Evolutionary conservation across 2,113 vertebrate species (phyloP), one percentile per base, ranked within the genome.

Genomic region (Nannobrachium achirus): DNA sequence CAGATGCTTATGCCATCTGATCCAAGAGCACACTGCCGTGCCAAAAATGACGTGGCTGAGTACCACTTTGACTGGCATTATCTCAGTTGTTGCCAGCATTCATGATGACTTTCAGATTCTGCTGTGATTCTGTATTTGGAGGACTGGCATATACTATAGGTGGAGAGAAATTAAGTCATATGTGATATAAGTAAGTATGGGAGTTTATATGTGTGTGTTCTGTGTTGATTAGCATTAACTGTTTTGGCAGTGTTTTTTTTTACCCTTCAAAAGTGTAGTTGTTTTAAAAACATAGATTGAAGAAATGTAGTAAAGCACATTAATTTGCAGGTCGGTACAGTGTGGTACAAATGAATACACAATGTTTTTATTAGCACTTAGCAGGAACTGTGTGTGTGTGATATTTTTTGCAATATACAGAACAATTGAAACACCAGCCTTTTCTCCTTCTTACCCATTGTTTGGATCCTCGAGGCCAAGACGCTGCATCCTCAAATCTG

Each of bases 361-460:
- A 51, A 51, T 14, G 9, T 4, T 7, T 18, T 16, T 39, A 40
- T 10, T 49, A 14, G 42, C 15, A 33, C 25, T 33, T 1, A 25
- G 25, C 25, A 25, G 1, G 13, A 8, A 1, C 2, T 16, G 52
- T 45, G n/a, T 60, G n/a, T 60, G 46, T 71, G 74, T 65, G 11
- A 72, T 77, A 57, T 66, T 74, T 69, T 52, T 18, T 14, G 8
- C 25, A 15, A 71, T 33, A n/a, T 53, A 10, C n/a, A 33, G 25
- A 33, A 4, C 62, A 56, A 50, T 14, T 19, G 33, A 76, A 33
- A 76, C 44, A 51, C 2, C 53, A 45, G 44, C 62, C 66, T 74
- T 78, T 79, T 77, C 61, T 76, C 65, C 40, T 57, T 13, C 49
- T 19, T 15, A 7, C n/a, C 64, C 14, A 78, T 90, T 90, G 84